phyloP scores from a whole-genome alignment of 2,797 vertebrate species.

The Danionella dracula region DNA sequence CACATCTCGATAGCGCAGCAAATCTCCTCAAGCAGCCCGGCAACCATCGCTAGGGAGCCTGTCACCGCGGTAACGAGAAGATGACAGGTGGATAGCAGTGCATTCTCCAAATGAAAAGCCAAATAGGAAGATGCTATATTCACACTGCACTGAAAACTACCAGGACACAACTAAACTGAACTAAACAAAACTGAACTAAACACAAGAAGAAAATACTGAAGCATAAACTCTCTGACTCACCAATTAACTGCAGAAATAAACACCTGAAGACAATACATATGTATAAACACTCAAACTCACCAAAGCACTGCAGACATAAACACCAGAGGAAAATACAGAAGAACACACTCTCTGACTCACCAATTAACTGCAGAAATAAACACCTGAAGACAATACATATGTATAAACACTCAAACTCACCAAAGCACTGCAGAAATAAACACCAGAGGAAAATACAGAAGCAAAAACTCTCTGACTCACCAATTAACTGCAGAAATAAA shows the following conservation, averaged over 20 bases:
- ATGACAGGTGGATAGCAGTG: constrained; percentile 28
- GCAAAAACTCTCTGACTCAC: too few relatives aligned
- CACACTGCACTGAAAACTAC: neutral
- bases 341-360: too few relatives aligned
- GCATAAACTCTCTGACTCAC: neutral
- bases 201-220: neutral
- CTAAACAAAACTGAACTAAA: too few relatives aligned
- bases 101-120: neutral
- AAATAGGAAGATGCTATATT: constrained; percentile 1
- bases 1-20: constrained; percentile 21
- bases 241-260: neutral
- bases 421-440: too few relatives aligned
- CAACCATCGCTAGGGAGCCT: constrained; percentile 27
- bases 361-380: too few relatives aligned
- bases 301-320: too few relatives aligned
- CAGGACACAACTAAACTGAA: too few relatives aligned
- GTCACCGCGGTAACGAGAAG: constrained; percentile 38
- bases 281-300: neutral
- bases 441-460: too few relatives aligned
- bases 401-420: neutral
- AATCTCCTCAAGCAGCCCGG: constrained; percentile 21
- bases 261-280: neutral
- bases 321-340: too few relatives aligned
- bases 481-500: too few relatives aligned
- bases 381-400: too few relatives aligned